These are phyloP conservation scores for Bungarus multicinctus DNA, from an alignment of 2,113 vertebrate species.

Conservation along the genomic window DNA sequence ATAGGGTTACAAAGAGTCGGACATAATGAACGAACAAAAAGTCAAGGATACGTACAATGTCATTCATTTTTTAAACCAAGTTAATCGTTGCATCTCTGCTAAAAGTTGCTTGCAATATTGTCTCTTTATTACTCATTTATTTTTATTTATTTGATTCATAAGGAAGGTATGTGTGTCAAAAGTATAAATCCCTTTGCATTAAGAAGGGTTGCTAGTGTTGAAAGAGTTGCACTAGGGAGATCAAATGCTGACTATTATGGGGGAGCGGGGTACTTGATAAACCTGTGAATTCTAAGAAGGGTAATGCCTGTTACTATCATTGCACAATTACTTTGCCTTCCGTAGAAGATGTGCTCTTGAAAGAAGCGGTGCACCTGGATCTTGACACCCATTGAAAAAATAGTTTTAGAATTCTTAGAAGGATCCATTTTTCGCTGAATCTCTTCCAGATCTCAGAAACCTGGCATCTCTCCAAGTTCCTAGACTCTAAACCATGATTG, in stretches of 20 bases:
- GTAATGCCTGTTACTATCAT: not conserved
- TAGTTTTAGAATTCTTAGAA: not conserved
- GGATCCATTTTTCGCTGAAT: not conserved
- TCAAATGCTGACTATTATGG: not conserved
- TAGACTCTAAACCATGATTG: not conserved
- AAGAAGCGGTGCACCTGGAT: not conserved
- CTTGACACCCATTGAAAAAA: not conserved
- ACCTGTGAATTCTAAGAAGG: no score
- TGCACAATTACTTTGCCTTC: not conserved
- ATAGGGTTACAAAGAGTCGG: not conserved
- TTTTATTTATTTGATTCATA: not conserved
- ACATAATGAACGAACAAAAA: not conserved
- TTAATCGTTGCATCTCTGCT: not conserved
- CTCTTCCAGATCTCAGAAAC: not conserved
- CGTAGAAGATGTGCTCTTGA: not conserved
- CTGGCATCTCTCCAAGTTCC: not conserved
- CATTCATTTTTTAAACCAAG: not conserved
- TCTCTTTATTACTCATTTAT: not conserved
- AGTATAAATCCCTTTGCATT: not conserved
- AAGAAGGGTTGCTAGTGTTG: not conserved
- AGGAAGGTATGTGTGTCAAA: not conserved
- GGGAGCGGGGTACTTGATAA: not conserved
- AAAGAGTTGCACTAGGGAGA: not conserved
- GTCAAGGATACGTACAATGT: not conserved
- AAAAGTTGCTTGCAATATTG: not conserved